A percentile compares a stretch with the other conserved stretches of the same genome.
Conservation (phyloP, 2,113 vertebrate genomes). For the Rana temporaria region DNA sequence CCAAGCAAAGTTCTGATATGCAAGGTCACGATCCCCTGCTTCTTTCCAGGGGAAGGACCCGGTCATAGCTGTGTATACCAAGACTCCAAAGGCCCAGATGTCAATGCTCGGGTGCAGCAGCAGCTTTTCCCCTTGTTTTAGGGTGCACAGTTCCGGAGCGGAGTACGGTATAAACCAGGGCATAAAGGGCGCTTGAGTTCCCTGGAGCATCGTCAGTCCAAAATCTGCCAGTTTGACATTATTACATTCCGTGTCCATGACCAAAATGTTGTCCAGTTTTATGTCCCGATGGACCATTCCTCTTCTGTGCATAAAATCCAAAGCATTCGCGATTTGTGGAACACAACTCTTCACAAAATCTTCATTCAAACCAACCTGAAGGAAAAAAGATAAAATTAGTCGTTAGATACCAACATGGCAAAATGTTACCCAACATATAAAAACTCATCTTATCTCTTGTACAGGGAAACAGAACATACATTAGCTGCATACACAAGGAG, state of each 20-base stretch:
- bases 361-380: constrained; percentile 83
- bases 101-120: constrained; percentile 69
- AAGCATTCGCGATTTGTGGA: constrained; percentile 82
- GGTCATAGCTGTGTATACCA: constrained; percentile 91
- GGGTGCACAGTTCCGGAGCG: constrained; percentile 81
- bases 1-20: constrained; percentile 85
- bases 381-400: background rate
- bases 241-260: constrained; percentile 73
- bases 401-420: too few species aligned
- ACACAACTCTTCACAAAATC: constrained; percentile 80
- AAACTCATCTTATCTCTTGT: too few species aligned
- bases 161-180: constrained; percentile 89
- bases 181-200: constrained; percentile 82
- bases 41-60: constrained; percentile 93
- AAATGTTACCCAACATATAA: too few species aligned
- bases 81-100: constrained; percentile 82
- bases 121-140: constrained; percentile 53
- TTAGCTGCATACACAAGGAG: too few species aligned
- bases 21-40: constrained; percentile 77
- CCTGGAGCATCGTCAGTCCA: constrained; percentile 85
- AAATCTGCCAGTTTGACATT: constrained; percentile 86
- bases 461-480: too few species aligned
- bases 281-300: constrained; percentile 88
- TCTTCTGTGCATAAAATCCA: constrained; percentile 87
- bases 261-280: constrained; percentile 90